A percentile compares a stretch with the other conserved stretches of the same genome.
These are phyloP conservation scores for Telenomus remus DNA, from an alignment of 1,140 invertebrate genomes.

Conservation along the genomic window DNA sequence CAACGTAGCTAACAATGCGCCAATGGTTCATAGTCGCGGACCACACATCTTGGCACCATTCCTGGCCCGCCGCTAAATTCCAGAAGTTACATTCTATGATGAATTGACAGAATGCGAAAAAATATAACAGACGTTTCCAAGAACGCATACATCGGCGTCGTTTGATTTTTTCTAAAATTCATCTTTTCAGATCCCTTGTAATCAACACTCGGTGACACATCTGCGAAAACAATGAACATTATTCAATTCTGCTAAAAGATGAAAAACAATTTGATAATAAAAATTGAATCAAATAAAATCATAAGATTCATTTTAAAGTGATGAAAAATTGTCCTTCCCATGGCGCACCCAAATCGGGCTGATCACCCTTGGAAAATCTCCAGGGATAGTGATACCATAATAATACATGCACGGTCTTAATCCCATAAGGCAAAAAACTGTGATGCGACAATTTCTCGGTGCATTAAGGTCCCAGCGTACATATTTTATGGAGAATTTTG, in stretches of 20 bases:
- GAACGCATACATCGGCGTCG: conserved; percentile 54
- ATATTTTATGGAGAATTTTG: conserved; percentile 76
- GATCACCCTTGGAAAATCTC: conserved; percentile 31
- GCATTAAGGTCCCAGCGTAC: conserved; percentile 69
- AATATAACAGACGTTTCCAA: conserved; percentile 60
- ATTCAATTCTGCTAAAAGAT: too few relatives aligned
- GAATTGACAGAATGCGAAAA: conserved; percentile 65
- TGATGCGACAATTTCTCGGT: conserved; percentile 74
- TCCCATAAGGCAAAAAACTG: conserved; percentile 66
- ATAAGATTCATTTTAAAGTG: conserved; percentile 27
- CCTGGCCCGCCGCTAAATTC: conserved; percentile 66
- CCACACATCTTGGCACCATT: conserved; percentile 69
- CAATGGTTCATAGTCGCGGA: conserved; percentile 62
- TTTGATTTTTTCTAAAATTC: conserved; percentile 47
- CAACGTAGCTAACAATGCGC: conserved; percentile 56
- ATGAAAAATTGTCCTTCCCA: conserved; percentile 42
- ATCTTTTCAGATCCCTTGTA: conserved; percentile 24
- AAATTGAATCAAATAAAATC: conserved; percentile 2
- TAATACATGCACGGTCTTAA: conserved; percentile 61
- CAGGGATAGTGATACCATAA: conserved; percentile 37
- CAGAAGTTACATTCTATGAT: conserved; percentile 75
- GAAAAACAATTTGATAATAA: too few relatives aligned
- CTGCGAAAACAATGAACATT: neutral
- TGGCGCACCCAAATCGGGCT: conserved; percentile 32
- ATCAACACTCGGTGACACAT: neutral